Evolutionary conservation across 2,113 vertebrate species (phyloP).

Genomic region (Chloebia gouldiae): DNA sequence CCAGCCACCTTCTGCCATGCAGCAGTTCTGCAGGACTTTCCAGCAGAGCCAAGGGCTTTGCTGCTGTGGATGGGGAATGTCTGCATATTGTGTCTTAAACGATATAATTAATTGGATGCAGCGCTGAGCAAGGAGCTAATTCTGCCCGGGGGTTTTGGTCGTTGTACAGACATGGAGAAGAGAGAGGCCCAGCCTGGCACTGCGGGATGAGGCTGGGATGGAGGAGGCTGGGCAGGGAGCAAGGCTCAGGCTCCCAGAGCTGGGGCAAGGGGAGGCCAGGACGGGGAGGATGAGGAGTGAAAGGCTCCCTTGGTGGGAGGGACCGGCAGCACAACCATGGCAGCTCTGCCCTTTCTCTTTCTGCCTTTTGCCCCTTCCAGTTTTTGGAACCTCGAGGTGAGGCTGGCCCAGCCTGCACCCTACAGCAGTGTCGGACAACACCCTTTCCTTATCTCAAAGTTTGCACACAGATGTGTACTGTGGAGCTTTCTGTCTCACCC

Average conservation of each 20-base stretch:
- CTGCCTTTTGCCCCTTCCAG: neutral
- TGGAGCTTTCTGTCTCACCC: neutral
- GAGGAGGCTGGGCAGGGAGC: neutral
- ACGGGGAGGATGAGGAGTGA: neutral
- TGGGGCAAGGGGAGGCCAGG: neutral
- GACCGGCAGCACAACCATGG: rapidly evolving
- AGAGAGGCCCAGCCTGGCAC: neutral
- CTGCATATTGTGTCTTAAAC: constrained; percentile 1
- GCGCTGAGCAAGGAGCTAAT: neutral
- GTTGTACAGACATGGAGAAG: neutral
- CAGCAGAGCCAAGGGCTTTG: neutral
- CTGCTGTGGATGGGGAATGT: neutral
- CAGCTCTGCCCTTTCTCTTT: neutral
- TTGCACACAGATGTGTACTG: neutral
- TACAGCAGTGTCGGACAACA: neutral
- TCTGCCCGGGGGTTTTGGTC: neutral
- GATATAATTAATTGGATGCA: constrained; percentile 23
- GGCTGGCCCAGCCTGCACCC: neutral
- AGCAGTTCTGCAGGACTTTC: neutral
- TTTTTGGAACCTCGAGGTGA: neutral
- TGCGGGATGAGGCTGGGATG: neutral
- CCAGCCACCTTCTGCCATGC: neutral
- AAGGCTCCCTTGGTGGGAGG: rapidly evolving
- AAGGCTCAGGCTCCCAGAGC: neutral
- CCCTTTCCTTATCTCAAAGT: neutral